Base-by-base conservation (phyloP, 2,888 invertebrate genomes). In the Eudemis profundana region DNA sequence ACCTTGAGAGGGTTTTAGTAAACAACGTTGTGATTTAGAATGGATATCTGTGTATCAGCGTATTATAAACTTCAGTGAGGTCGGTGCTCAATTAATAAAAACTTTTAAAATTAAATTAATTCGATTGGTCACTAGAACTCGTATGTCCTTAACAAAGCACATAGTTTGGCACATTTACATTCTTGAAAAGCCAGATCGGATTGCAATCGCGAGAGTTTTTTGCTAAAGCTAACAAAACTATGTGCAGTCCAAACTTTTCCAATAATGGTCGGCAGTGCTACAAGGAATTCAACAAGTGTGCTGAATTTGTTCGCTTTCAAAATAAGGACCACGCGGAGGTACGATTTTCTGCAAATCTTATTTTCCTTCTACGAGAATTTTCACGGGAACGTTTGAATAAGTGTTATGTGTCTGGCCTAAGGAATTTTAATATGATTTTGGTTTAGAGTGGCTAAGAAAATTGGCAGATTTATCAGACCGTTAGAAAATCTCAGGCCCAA, bases 211-310 rank as follows among this genome's bases (percentile, higher is more conserved):
- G 3, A 29, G 27, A 42, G 1, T 15, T 54, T 54, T 29, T 17
- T 29, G 15, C 36, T 40, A 7, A 54, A 27, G 10, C 15, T 4
- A n/a, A 44, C 50, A 12, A 59, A 62, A 47, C 62, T 56, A 62
- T 54, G 62, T 56, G n/a, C 42, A 46, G 47, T 40, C 27, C n/a
- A 51, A 64, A 64, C 57, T 64, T 64, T 64, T 51, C 57, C 50
- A 64, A 64, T 64, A 64, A 57, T 36, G 44, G 27, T 51, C 51
- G 40, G n/a, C 44, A 44, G 36, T 17, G 50, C 33, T 40, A 15
- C 27, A 36, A 19, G 17, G 19, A 50, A 57, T 49, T 50, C 64
- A 64, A 64, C 64, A 59, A 64, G 64, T 64, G 64, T 44, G 23
- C 54, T 51, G 57, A 50, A 63, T 50, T 57, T 63, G 47, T 63